These are phyloP conservation scores for Erythrolamprus reginae DNA, from an alignment of 2,113 vertebrate species.

Conservation along the genomic window DNA sequence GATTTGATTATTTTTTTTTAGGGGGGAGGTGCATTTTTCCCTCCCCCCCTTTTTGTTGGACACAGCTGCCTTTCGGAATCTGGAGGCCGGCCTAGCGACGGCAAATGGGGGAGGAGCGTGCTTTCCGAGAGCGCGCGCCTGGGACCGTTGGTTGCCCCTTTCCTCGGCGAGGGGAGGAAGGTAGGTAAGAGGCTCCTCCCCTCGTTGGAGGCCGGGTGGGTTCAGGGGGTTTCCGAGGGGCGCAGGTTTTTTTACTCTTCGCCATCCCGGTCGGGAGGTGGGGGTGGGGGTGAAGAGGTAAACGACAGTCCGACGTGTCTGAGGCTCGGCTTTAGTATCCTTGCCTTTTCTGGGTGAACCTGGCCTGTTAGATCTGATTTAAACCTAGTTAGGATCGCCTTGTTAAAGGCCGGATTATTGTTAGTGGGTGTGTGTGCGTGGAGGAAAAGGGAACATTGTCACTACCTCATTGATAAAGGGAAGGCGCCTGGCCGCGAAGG, in stretches of 20 bases:
- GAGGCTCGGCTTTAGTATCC: not conserved
- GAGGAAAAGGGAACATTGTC: not conserved
- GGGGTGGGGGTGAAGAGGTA: not conserved
- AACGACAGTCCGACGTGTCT: not conserved
- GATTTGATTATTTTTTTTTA: not conserved
- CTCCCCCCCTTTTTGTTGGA: not conserved
- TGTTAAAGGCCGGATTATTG: not conserved
- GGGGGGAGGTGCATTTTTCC: not conserved
- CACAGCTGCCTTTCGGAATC: not conserved
- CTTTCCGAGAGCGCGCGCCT: not conserved
- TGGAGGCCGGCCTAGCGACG: not conserved
- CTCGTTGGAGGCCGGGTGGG: not conserved
- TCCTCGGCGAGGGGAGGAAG: not conserved
- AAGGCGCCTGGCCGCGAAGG: not conserved
- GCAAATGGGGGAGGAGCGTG: not conserved
- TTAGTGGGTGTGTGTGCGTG: not conserved
- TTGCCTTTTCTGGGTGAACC: not conserved
- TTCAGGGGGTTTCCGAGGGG: constrained; percentile 10
- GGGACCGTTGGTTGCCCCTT: not conserved
- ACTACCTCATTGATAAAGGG: too few relatives aligned
- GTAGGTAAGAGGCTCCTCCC: not conserved
- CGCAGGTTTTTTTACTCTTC: not conserved
- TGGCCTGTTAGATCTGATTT: not conserved
- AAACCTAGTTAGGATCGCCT: too few relatives aligned
- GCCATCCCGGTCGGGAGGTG: too few relatives aligned